phyloP scores from a whole-genome alignment of 1,140 invertebrate genomes.

The Drosophila watanabei region DNA sequence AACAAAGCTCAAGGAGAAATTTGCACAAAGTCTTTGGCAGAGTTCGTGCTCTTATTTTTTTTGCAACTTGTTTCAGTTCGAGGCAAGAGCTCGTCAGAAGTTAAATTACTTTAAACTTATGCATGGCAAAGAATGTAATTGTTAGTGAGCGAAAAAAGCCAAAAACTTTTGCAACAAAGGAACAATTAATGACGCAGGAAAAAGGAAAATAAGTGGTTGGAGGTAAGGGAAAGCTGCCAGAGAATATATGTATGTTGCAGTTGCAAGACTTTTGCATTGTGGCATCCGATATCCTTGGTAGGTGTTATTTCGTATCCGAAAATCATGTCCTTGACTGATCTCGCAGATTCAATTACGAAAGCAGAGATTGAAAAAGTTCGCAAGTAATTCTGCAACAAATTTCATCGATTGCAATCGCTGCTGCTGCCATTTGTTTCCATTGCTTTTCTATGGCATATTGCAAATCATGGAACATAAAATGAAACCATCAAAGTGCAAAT shows the following conservation, averaged over 20 bases:
- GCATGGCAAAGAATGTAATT: constrained; percentile 48
- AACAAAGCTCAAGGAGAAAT: constrained; percentile 37
- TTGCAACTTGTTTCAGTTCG: constrained; percentile 33
- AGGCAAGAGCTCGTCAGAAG: constrained; percentile 62
- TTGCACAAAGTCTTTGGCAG: constrained; percentile 46
- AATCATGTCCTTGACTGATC: constrained; percentile 17
- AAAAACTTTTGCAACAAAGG: constrained; percentile 54
- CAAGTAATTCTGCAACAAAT: constrained; percentile 26
- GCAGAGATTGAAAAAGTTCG: constrained; percentile 39
- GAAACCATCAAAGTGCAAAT: constrained; percentile 81
- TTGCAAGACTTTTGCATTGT: neutral
- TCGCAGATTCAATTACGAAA: constrained; percentile 21
- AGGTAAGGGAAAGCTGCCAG: neutral
- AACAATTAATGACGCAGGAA: constrained; percentile 43
- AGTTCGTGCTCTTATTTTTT: constrained; percentile 41
- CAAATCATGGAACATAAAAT: constrained; percentile 63
- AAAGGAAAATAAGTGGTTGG: neutral
- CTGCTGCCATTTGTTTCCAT: neutral
- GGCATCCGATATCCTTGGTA: too few relatives aligned
- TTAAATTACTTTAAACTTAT: constrained; percentile 80
- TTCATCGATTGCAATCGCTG: constrained; percentile 21
- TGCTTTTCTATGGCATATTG: constrained; percentile 27
- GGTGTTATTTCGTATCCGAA: neutral
- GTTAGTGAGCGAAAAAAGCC: constrained; percentile 41
- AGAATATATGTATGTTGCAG: constrained; percentile 6